A percentile compares a stretch with the other conserved stretches of the same genome.
phyloP scores from a whole-genome alignment of 1,140 invertebrate genomes.

The Orchesella cincta region DNA sequence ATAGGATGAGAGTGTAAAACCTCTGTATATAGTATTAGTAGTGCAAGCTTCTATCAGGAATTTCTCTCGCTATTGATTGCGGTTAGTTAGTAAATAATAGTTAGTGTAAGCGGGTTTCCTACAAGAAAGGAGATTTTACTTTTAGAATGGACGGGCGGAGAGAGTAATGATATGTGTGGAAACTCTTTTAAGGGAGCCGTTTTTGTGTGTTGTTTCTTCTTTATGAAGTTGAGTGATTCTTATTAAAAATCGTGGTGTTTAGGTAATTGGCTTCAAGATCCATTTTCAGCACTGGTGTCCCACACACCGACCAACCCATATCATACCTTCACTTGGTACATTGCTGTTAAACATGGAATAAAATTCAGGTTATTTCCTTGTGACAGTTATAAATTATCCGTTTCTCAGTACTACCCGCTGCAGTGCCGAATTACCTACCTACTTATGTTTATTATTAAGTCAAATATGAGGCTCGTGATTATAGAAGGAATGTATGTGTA shows the following conservation, averaged over 20 bases:
- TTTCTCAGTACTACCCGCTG: not conserved
- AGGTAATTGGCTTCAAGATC: slow-evolving; percentile 15
- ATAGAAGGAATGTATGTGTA: not conserved
- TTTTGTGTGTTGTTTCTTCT: not conserved
- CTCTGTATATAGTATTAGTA: too few species aligned
- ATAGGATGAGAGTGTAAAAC: too few species aligned
- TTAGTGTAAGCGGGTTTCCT: not conserved
- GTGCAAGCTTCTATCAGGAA: too few species aligned
- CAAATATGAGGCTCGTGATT: not conserved
- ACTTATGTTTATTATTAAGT: not conserved
- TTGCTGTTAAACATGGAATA: not conserved
- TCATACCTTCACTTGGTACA: not conserved
- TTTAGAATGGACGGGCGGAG: not conserved
- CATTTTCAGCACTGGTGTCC: slow-evolving; percentile 23
- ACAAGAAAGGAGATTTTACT: not conserved
- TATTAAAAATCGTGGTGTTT: slow-evolving; percentile 27
- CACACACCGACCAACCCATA: not conserved
- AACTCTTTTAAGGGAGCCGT: too few species aligned
- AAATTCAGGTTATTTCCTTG: slow-evolving; percentile 1
- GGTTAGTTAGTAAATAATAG: not conserved
- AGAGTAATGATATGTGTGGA: not conserved
- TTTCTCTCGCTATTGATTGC: not conserved
- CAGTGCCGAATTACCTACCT: not conserved
- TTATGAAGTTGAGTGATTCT: slow-evolving; percentile 1
- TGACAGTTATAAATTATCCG: slow-evolving; percentile 20